phyloP scores from a whole-genome alignment of 2,888 invertebrate genomes.

The Nymphalis urticae region DNA sequence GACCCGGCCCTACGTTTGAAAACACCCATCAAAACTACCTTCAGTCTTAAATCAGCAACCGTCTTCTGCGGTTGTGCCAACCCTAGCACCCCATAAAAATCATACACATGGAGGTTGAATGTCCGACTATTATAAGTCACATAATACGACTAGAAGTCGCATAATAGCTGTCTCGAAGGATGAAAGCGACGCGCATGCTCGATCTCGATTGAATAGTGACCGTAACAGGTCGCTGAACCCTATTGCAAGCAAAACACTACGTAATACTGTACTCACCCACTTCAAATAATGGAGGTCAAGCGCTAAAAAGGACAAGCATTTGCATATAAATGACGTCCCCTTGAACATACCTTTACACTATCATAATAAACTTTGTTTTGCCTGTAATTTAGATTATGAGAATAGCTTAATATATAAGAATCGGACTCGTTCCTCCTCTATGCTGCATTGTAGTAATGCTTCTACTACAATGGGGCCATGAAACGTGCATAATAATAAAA shows the following conservation, averaged over 20 bases:
- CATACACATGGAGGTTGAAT: slow-evolving; percentile 41
- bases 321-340: neutral
- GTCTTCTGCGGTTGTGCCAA: slow-evolving; percentile 45
- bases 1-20: slow-evolving; percentile 75
- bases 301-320: slow-evolving; percentile 16
- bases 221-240: slow-evolving; percentile 52
- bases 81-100: slow-evolving; percentile 60
- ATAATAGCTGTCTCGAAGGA: slow-evolving; percentile 46
- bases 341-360: neutral
- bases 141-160: slow-evolving; percentile 32
- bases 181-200: slow-evolving; percentile 53
- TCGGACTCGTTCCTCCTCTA: too few species aligned
- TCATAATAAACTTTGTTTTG: too few species aligned
- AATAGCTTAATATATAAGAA: too few species aligned
- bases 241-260: slow-evolving; percentile 42
- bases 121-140: slow-evolving; percentile 33
- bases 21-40: slow-evolving; percentile 46
- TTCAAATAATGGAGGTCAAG: slow-evolving; percentile 33
- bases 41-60: slow-evolving; percentile 35
- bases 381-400: too few species aligned
- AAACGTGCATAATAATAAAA: too few species aligned
- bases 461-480: too few species aligned
- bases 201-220: slow-evolving; percentile 47
- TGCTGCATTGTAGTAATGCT: too few species aligned
- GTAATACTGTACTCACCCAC: slow-evolving; percentile 40